Conservation (phyloP, 2,888 invertebrate genomes). For the Periphyllus acericola region DNA sequence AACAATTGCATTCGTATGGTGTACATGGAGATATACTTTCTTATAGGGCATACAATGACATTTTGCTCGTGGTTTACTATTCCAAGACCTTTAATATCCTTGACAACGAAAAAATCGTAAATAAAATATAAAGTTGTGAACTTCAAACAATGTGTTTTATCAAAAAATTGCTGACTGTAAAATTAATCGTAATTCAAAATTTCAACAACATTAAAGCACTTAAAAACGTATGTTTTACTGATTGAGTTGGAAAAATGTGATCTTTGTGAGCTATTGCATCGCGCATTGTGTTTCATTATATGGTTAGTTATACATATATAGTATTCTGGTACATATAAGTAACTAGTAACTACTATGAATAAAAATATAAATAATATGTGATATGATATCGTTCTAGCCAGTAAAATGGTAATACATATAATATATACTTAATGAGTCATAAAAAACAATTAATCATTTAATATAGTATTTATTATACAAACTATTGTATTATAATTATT, state of each 20-base stretch:
- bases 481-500: no score
- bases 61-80: constrained; percentile 35
- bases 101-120: constrained; percentile 9
- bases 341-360: background rate
- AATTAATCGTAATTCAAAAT: background rate
- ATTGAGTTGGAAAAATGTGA: background rate
- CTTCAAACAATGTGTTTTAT: background rate
- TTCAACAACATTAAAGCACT: background rate
- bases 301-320: background rate
- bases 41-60: constrained; percentile 56
- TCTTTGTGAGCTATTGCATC: background rate
- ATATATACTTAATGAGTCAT: no score
- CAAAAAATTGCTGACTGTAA: background rate
- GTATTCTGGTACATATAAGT: background rate
- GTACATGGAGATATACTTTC: background rate
- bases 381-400: background rate
- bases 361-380: background rate
- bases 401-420: background rate
- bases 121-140: background rate
- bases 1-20: constrained; percentile 10
- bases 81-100: constrained; percentile 39
- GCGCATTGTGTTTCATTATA: background rate
- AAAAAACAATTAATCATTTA: no score
- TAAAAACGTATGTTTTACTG: background rate
- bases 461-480: no score